Evolutionary conservation across 1,140 invertebrate species (phyloP).

Genomic region (Drosophila repleta): DNA sequence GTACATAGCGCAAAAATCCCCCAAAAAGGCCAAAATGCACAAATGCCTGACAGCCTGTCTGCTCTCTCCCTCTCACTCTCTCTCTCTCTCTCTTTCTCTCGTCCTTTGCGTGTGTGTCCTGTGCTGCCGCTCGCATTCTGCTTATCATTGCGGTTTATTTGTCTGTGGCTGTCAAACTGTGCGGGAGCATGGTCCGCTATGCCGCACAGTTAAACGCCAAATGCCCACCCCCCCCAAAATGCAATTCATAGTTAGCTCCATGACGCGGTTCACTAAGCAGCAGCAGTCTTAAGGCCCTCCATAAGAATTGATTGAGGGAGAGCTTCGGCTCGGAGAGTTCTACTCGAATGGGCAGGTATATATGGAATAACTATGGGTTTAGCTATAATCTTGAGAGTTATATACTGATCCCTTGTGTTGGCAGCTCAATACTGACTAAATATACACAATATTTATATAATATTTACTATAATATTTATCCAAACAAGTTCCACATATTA

Average conservation of each 20-base stretch:
- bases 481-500: no score
- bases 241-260: slow-evolving; percentile 28
- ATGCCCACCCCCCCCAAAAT: slow-evolving; percentile 40
- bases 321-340: no score
- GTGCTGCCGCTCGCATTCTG: slow-evolving; percentile 27
- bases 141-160: slow-evolving; percentile 56
- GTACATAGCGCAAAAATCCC: slow-evolving; percentile 42
- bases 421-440: no score
- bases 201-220: slow-evolving; percentile 21
- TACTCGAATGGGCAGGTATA: no score
- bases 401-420: no score
- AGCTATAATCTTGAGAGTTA: no score
- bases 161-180: slow-evolving; percentile 42
- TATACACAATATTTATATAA: no score
- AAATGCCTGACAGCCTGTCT: slow-evolving; percentile 37
- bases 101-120: slow-evolving; percentile 1
- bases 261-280: neutral
- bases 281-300: no score
- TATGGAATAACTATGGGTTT: no score
- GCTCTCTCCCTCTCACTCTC: neutral
- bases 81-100: slow-evolving; percentile 9
- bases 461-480: no score
- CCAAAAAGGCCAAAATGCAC: slow-evolving; percentile 47
- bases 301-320: no score
- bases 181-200: neutral